These are phyloP conservation scores for Meghimatium bilineatum DNA, from an alignment of 2,888 invertebrate species.

Conservation along the genomic window DNA sequence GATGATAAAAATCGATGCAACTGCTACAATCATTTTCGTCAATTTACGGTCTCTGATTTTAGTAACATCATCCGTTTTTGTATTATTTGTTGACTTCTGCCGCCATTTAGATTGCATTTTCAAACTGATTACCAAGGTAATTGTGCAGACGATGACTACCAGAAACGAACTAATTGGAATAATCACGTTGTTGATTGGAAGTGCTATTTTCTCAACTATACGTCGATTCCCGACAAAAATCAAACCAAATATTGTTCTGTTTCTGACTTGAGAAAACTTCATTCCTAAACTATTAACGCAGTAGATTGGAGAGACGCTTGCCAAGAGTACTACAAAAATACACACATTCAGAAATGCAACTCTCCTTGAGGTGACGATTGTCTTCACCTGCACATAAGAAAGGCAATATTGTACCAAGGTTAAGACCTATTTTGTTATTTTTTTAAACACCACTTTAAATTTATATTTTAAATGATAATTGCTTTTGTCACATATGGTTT, in stretches of 20 bases:
- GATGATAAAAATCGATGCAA: slow-evolving; percentile 9
- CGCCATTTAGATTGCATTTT: slow-evolving; percentile 26
- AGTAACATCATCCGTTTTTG: no score
- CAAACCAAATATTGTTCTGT: slow-evolving; percentile 28
- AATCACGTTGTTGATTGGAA: slow-evolving; percentile 4
- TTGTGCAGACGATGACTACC: slow-evolving; percentile 23
- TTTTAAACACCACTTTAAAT: no score
- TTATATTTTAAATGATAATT: no score
- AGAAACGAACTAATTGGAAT: slow-evolving; percentile 5
- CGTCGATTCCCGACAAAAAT: background rate
- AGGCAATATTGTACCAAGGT: no score
- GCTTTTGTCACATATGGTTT: no score
- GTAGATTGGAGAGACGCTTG: slow-evolving; percentile 9
- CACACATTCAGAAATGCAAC: background rate
- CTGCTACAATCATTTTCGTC: background rate
- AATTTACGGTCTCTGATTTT: background rate
- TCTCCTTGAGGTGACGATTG: slow-evolving; percentile 17
- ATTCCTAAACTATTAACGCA: background rate
- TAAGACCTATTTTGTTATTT: no score
- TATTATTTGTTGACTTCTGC: background rate
- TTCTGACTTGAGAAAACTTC: slow-evolving; percentile 9
- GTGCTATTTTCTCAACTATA: background rate
- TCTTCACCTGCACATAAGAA: slow-evolving; percentile 15
- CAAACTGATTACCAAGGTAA: slow-evolving; percentile 1
- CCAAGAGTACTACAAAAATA: background rate